Evolutionary conservation across 2,888 invertebrate species (phyloP), one percentile per base, ranked within the genome.

Genomic region (Hirudinaria manillensis): DNA sequence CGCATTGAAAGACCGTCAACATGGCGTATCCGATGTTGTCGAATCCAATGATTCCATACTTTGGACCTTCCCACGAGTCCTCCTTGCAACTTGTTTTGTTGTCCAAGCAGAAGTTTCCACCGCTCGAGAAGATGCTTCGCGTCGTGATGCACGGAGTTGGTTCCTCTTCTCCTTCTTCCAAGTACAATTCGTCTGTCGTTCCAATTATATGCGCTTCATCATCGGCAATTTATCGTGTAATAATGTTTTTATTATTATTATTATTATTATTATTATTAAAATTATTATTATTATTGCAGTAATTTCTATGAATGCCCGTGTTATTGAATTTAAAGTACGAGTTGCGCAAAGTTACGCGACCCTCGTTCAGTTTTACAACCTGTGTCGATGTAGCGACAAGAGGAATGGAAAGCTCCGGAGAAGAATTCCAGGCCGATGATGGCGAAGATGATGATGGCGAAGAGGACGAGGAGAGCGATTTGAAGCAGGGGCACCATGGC

Each of bases 1-100:
- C 98, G 89, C 99, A 99, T 89, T 99, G 99, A 90, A 99, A 99
- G 88, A 99, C 99, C 82, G 99, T 99, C 87, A 99, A 91, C 98
- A 99, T 99, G 88, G 99, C 98, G 88, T 95, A 97, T 85, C 96
- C 97, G 88, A 99, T 99, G 90, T 99, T 98, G 88, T 99, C 99
- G 88, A 99, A 99, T 86, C 95, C 95, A 82, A 99, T 99, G 87
- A 99, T 99, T 84, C 99, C 98, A 85, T 90, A 90, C 88, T 98
- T 98, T 85, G 85, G 84, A 13, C 84, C 85, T 24, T 79, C 78
- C 84, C 84, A 84, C 75, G 81, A 82, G 76, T 81, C 81, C 36
- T 79, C 75, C 36, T 34, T 68, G 68, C 68, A 68, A 32, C 32
- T n/a, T 6, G 36, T 36, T 34, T 68, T 68, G n/a, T 68, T 36